Conservation (phyloP, 2,113 vertebrate species). For the Pituophis catenifer region DNA sequence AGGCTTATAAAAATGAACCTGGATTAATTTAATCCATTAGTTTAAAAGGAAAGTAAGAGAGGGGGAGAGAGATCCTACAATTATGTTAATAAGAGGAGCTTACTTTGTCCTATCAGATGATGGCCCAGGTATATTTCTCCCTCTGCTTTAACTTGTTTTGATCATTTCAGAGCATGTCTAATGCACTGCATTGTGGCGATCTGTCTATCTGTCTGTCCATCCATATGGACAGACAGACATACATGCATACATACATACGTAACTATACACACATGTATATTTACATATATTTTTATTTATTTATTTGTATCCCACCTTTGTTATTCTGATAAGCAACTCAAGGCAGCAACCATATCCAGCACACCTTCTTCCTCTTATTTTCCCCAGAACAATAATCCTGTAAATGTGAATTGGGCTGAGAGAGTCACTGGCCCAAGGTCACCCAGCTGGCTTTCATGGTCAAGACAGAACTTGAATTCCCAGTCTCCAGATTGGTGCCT, state of each 20-base stretch:
- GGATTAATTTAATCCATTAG: conserved; percentile 84
- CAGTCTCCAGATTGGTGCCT: neutral
- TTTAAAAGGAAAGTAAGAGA: conserved; percentile 78
- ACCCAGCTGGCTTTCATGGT: neutral
- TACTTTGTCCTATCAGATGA: conserved; percentile 67
- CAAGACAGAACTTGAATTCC: neutral
- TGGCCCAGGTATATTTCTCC: neutral
- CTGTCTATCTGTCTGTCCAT: neutral
- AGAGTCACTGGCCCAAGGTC: neutral
- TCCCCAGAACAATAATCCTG: neutral
- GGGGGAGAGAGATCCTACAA: conserved; percentile 67
- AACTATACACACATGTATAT: neutral
- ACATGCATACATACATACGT: too few species aligned
- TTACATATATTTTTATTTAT: neutral
- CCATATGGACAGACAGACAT: too few species aligned
- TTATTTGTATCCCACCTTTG: neutral
- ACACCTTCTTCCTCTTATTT: neutral
- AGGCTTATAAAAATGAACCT: conserved; percentile 84
- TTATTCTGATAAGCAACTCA: neutral
- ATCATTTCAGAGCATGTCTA: neutral
- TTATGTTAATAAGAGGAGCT: conserved; percentile 77
- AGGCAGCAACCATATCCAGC: neutral
- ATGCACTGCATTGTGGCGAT: neutral
- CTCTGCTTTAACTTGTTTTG: neutral
- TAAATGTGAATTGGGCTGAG: neutral